phyloP scores from a whole-genome alignment of 2,888 invertebrate genomes.

The Spodoptera picta region DNA sequence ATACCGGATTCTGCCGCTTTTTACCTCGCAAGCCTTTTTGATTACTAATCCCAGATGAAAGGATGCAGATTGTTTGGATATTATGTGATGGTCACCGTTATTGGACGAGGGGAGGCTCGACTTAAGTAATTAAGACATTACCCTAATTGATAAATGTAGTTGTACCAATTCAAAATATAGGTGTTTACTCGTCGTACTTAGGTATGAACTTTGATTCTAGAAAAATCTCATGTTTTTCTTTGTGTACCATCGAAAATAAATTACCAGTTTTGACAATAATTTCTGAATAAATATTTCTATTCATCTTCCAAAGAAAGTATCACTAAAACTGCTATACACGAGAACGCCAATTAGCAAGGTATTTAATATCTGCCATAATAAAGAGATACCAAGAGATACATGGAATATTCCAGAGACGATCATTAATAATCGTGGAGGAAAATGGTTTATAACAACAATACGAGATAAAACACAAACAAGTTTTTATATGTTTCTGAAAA shows the following conservation, averaged over 20 bases:
- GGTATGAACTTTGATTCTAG: too few relatives aligned
- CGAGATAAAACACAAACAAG: background rate
- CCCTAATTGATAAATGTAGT: too few relatives aligned
- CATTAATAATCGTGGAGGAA: background rate
- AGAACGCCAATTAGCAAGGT: slow-evolving; percentile 18
- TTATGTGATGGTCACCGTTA: slow-evolving; percentile 35
- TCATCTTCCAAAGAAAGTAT: background rate
- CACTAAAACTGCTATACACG: slow-evolving; percentile 7
- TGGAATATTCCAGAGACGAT: background rate
- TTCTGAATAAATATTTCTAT: background rate
- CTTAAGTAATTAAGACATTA: slow-evolving; percentile 31
- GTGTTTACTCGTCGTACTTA: too few relatives aligned
- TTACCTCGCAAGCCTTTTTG: slow-evolving; percentile 54
- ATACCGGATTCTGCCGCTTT: slow-evolving; percentile 54
- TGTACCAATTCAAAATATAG: too few relatives aligned
- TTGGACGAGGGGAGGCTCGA: slow-evolving; percentile 13
- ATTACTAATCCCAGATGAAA: slow-evolving; percentile 58
- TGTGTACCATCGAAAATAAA: background rate
- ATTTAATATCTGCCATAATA: slow-evolving; percentile 7
- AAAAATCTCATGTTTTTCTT: too few relatives aligned
- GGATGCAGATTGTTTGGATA: slow-evolving; percentile 33
- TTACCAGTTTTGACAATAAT: too few relatives aligned
- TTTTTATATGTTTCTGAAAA: background rate
- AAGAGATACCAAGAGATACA: background rate
- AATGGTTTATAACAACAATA: background rate